Conservation (phyloP, 2,888 invertebrate genomes). For the Cosmia pyralina region DNA sequence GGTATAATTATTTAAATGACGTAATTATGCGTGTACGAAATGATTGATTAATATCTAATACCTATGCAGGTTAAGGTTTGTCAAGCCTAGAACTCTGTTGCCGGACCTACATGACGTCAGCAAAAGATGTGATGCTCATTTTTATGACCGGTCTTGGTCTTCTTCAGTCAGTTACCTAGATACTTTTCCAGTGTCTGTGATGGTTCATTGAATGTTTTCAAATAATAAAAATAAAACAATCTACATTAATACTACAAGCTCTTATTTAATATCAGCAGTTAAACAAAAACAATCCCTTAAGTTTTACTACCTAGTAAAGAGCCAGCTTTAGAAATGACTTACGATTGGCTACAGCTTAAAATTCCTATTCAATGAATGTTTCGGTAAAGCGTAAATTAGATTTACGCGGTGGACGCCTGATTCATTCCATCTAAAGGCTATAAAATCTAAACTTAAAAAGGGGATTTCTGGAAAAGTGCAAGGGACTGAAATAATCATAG, state of each 20-base stretch:
- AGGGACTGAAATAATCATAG: conserved; percentile 88
- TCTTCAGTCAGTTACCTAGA: not conserved
- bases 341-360: conserved; percentile 67
- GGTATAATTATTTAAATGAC: conserved; percentile 42
- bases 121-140: not conserved
- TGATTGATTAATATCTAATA: conserved; percentile 34
- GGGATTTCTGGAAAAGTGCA: conserved; percentile 86
- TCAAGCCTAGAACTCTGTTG: conserved; percentile 1
- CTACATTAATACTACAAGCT: not conserved
- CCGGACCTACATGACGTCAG: not conserved
- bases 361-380: conserved; percentile 72
- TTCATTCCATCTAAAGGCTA: conserved; percentile 80
- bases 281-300: conserved; percentile 41
- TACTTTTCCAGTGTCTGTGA: not conserved
- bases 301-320: conserved; percentile 57
- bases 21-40: conserved; percentile 37
- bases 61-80: conserved; percentile 6
- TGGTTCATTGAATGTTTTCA: not conserved
- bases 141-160: not conserved
- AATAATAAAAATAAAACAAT: conserved; percentile 1
- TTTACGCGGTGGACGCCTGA: conserved; percentile 76
- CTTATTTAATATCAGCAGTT: conserved; percentile 19
- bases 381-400: conserved; percentile 79
- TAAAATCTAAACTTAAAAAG: conserved; percentile 84
- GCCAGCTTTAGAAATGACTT: conserved; percentile 68